A percentile compares a stretch with the other conserved stretches of the same genome.
Evolutionary conservation across 2,888 invertebrate genomes (phyloP).

Genomic region (Omphaloscelis lunosa): DNA sequence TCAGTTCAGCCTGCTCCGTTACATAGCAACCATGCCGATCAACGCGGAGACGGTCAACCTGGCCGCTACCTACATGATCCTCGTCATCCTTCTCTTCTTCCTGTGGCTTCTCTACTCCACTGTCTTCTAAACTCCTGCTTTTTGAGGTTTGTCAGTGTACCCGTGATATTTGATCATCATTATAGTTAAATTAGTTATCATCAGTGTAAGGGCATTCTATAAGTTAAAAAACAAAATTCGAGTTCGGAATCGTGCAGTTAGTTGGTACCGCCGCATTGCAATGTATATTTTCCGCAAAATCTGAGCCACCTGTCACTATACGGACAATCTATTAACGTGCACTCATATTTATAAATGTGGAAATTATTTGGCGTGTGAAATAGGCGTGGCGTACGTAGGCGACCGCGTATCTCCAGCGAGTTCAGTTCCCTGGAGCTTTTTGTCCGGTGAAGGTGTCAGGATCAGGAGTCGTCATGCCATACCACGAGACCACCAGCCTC

Average conservation of each 20-base stretch:
- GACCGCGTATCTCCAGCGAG: conserved; percentile 72
- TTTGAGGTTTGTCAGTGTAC: conserved; percentile 65
- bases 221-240: not conserved
- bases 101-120: conserved; percentile 93
- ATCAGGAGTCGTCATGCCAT: conserved; percentile 84
- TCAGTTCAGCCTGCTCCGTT: conserved; percentile 78
- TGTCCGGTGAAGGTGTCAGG: conserved; percentile 82
- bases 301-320: conserved; percentile 75
- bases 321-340: conserved; percentile 75
- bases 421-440: conserved; percentile 83
- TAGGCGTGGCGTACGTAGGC: conserved; percentile 80
- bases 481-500: conserved; percentile 92
- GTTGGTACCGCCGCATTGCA: conserved; percentile 11
- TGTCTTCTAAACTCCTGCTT: conserved; percentile 79
- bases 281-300: conserved; percentile 60
- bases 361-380: conserved; percentile 71
- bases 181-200: not conserved
- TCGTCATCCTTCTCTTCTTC: conserved; percentile 92
- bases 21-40: conserved; percentile 84
- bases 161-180: conserved; percentile 33
- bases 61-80: conserved; percentile 93
- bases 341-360: conserved; percentile 83
- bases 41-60: conserved; percentile 92
- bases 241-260: conserved; percentile 3
- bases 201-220: not conserved